A percentile compares a stretch with the other conserved stretches of the same genome.
phyloP scores from a whole-genome alignment of 2,888 invertebrate species.

The Gasteruption jaculator region DNA sequence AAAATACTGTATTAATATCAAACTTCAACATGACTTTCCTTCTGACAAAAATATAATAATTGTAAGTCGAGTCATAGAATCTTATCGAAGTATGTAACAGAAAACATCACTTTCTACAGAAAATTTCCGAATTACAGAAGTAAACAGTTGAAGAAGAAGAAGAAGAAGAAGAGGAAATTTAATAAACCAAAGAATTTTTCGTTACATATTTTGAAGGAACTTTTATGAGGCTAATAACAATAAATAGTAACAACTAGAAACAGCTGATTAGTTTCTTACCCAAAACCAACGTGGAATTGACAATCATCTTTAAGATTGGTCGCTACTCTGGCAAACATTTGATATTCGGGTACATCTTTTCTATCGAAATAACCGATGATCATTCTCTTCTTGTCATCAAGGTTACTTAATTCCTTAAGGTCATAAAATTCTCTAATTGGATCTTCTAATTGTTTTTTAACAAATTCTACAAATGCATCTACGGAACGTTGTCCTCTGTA shows the following conservation, averaged over 20 bases:
- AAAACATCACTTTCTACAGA: no score
- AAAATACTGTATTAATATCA: slow-evolving; percentile 16
- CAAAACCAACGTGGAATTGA: slow-evolving; percentile 87
- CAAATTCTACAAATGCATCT: slow-evolving; percentile 85
- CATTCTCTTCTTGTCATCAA: slow-evolving; percentile 78
- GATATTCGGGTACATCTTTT: slow-evolving; percentile 76
- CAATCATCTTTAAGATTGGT: slow-evolving; percentile 93
- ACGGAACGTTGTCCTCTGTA: slow-evolving; percentile 85
- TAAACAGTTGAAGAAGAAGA: neutral
- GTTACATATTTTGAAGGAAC: neutral
- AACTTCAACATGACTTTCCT: no score
- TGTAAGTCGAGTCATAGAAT: slow-evolving; percentile 5
- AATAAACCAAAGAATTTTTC: no score
- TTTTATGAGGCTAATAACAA: neutral
- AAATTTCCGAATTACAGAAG: neutral
- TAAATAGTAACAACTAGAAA: neutral
- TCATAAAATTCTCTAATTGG: slow-evolving; percentile 75
- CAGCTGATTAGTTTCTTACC: slow-evolving; percentile 53
- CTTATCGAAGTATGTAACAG: no score
- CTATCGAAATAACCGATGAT: slow-evolving; percentile 88
- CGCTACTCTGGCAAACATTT: slow-evolving; percentile 75
- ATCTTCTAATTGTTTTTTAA: slow-evolving; percentile 84
- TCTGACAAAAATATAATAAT: slow-evolving; percentile 1
- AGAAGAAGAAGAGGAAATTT: no score
- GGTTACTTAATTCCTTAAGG: slow-evolving; percentile 66